phyloP scores from a whole-genome alignment of 2,888 invertebrate genomes.

The Tipula lateralis region DNA sequence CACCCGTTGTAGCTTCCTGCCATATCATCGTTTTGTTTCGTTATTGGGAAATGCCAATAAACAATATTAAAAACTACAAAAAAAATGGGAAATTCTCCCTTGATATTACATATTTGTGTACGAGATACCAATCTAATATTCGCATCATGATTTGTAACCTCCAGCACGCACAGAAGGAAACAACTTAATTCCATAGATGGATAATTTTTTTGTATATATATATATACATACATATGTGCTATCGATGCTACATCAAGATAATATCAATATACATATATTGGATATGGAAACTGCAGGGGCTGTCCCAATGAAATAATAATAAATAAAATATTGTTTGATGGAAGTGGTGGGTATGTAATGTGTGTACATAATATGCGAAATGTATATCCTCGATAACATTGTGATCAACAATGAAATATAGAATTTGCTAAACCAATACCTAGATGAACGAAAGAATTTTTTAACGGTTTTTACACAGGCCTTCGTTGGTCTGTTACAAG shows the following conservation, averaged over 20 bases:
- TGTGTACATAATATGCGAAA: neutral
- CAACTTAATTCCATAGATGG: neutral
- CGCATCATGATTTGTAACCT: constrained; percentile 24
- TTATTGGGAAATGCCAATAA: neutral
- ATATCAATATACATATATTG: neutral
- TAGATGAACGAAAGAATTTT: neutral
- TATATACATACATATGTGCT: too few species aligned
- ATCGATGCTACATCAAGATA: neutral
- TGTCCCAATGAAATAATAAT: neutral
- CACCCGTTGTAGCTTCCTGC: neutral
- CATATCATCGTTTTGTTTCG: neutral
- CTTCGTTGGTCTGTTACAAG: too few species aligned
- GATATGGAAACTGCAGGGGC: constrained; percentile 11
- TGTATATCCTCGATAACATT: neutral
- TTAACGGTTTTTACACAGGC: too few species aligned
- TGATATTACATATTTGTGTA: neutral
- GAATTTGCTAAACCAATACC: neutral
- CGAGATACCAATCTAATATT: neutral
- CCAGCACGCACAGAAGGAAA: constrained; percentile 1
- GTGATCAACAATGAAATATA: neutral
- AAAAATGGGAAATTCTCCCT: neutral
- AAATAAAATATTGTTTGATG: neutral
- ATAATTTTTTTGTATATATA: neutral
- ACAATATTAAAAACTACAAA: neutral
- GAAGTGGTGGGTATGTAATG: neutral